Evolutionary conservation across 2,113 vertebrate species (phyloP).

Genomic region (Recurvirostra avosetta): DNA sequence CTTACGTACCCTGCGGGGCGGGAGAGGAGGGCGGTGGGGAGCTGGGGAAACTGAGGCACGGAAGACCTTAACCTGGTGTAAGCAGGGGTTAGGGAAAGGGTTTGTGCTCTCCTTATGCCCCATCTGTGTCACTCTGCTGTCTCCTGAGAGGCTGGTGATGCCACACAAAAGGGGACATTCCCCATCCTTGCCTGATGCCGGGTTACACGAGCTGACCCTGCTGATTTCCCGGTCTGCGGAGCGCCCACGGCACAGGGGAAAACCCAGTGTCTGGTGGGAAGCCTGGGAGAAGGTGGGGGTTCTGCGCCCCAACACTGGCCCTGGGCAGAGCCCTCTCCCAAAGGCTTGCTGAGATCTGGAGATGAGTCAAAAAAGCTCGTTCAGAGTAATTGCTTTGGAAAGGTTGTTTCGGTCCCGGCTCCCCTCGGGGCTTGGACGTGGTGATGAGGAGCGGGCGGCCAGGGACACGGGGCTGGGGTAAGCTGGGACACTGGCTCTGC

Average conservation of each 20-base stretch:
- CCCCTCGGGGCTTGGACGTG: neutral
- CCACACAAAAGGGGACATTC: fast-evolving
- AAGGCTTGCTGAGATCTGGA: neutral
- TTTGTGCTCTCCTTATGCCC: neutral
- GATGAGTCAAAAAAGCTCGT: neutral
- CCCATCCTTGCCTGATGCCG: too few species aligned
- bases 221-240: too few species aligned
- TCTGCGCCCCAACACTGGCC: neutral
- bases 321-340: neutral
- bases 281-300: neutral
- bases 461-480: neutral
- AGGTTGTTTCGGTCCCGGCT: neutral
- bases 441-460: neutral
- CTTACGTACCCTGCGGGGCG: neutral
- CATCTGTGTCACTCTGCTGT: fast-evolving
- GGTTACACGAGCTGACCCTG: fast-evolving
- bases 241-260: neutral
- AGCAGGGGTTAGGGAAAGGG: neutral
- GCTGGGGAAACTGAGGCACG: neutral
- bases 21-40: neutral
- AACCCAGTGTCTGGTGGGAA: neutral
- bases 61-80: neutral
- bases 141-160: neutral
- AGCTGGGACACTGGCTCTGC: neutral
- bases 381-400: neutral